These are phyloP conservation scores for Pogonophryne albipinna DNA, from an alignment of 2,797 vertebrate species.

Conservation along the genomic window DNA sequence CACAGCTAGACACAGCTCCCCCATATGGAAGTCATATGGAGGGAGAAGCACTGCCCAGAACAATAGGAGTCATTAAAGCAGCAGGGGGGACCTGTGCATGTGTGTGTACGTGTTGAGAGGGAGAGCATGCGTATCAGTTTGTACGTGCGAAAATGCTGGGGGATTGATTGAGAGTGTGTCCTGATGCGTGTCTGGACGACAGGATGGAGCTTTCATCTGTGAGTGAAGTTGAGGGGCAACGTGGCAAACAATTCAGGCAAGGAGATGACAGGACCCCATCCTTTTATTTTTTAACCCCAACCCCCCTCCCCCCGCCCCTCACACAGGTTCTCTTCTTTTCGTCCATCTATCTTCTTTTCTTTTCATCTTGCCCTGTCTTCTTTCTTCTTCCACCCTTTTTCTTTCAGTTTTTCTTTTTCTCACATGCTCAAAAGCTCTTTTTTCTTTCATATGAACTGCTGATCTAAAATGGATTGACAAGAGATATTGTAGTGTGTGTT, in stretches of 20 bases:
- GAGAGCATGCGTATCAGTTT: slow-evolving; percentile 46
- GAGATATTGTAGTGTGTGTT: slow-evolving; percentile 26
- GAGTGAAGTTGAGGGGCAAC: slow-evolving; percentile 41
- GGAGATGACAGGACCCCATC: slow-evolving; percentile 63
- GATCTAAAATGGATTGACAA: slow-evolving; percentile 39
- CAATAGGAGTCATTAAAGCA: slow-evolving; percentile 68
- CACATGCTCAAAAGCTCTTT: slow-evolving; percentile 25
- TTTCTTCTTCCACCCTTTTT: slow-evolving; percentile 25
- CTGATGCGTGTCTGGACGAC: slow-evolving; percentile 34
- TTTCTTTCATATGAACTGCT: slow-evolving; percentile 60
- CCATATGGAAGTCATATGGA: slow-evolving; percentile 77
- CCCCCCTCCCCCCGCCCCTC: not conserved
- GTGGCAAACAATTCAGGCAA: slow-evolving; percentile 50
- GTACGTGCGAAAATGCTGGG: slow-evolving; percentile 62
- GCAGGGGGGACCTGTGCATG: slow-evolving; percentile 41
- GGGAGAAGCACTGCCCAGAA: slow-evolving; percentile 56
- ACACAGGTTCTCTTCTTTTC: slow-evolving; percentile 22
- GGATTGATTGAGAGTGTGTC: slow-evolving; percentile 48
- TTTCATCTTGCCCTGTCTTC: slow-evolving; percentile 54
- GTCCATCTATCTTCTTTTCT: slow-evolving; percentile 53
- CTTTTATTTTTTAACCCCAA: slow-evolving; percentile 22
- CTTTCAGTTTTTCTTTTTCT: slow-evolving; percentile 50
- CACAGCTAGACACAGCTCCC: slow-evolving; percentile 41
- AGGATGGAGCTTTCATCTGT: slow-evolving; percentile 64
- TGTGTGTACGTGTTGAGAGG: slow-evolving; percentile 42